These are phyloP conservation scores for Thermophis baileyi DNA, from an alignment of 2,113 vertebrate species.

Conservation along the genomic window DNA sequence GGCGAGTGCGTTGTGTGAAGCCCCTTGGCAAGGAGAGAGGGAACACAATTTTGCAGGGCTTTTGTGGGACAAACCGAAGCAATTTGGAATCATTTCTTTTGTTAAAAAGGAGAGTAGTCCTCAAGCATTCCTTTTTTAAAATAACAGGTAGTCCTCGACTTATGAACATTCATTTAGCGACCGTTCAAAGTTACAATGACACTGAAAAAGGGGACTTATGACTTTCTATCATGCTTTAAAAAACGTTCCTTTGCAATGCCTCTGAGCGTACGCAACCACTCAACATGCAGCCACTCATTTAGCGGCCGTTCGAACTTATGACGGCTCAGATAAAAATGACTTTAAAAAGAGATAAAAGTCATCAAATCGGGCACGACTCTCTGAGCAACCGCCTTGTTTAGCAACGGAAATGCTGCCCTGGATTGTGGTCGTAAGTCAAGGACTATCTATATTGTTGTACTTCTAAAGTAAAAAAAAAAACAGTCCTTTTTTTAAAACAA, in stretches of 20 bases:
- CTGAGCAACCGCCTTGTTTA: not conserved
- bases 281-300: too few species aligned
- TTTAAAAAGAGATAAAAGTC: too few species aligned
- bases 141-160: not conserved
- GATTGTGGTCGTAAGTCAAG: not conserved
- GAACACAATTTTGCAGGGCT: not conserved
- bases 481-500: not conserved
- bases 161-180: too few species aligned
- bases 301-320: too few species aligned
- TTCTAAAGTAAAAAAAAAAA: too few species aligned
- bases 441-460: not conserved
- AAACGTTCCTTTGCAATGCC: too few species aligned
- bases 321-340: too few species aligned
- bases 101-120: not conserved
- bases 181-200: too few species aligned
- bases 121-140: not conserved
- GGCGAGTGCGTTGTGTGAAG: not conserved
- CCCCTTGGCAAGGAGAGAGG: not conserved
- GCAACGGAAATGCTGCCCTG: not conserved
- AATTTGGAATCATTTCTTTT: not conserved
- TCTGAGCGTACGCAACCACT: not conserved
- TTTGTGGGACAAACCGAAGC: not conserved
- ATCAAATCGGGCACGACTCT: too few species aligned
- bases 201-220: too few species aligned
- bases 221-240: too few species aligned